A percentile compares a stretch with the other conserved stretches of the same genome.
phyloP scores from a whole-genome alignment of 2,113 vertebrate species.

The Brachionichthys hirsutus region DNA sequence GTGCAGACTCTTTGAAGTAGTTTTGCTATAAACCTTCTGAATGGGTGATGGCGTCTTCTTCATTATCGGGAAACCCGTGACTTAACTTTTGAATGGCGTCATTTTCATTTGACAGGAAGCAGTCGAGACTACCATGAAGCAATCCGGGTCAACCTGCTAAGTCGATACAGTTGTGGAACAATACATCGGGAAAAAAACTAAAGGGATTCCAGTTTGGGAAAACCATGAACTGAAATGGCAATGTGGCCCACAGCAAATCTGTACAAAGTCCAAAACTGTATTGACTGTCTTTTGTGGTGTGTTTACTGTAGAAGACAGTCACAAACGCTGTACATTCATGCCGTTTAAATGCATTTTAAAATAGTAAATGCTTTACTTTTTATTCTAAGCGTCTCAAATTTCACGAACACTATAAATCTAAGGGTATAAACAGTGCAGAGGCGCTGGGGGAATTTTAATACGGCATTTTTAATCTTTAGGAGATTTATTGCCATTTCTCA shows the following conservation, averaged over 20 bases:
- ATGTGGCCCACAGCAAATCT: too few species aligned
- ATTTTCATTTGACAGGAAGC: constrained; percentile 23
- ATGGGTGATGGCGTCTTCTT: constrained; percentile 8
- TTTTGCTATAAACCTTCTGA: constrained; percentile 25
- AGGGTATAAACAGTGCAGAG: too few species aligned
- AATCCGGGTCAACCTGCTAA: constrained; percentile 1
- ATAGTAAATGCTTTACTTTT: too few species aligned
- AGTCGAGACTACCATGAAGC: not conserved
- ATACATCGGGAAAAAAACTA: constrained; percentile 16
- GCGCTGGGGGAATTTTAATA: not conserved
- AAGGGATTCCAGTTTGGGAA: constrained; percentile 14
- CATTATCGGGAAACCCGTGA: constrained; percentile 1
- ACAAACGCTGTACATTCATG: too few species aligned
- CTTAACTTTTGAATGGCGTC: constrained; percentile 9
- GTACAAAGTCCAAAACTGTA: too few species aligned
- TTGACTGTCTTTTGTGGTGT: too few species aligned
- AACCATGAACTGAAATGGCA: not conserved
- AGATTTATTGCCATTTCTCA: constrained; percentile 22
- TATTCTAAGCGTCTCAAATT: too few species aligned
- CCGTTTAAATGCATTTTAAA: too few species aligned
- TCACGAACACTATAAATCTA: too few species aligned
- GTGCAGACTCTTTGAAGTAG: constrained; percentile 27
- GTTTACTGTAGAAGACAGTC: too few species aligned
- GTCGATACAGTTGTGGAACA: constrained; percentile 17
- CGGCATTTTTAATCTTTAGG: constrained; percentile 1